These are phyloP conservation scores for Lethrus apterus DNA, from an alignment of 1,140 invertebrate genomes.

Conservation along the genomic window DNA sequence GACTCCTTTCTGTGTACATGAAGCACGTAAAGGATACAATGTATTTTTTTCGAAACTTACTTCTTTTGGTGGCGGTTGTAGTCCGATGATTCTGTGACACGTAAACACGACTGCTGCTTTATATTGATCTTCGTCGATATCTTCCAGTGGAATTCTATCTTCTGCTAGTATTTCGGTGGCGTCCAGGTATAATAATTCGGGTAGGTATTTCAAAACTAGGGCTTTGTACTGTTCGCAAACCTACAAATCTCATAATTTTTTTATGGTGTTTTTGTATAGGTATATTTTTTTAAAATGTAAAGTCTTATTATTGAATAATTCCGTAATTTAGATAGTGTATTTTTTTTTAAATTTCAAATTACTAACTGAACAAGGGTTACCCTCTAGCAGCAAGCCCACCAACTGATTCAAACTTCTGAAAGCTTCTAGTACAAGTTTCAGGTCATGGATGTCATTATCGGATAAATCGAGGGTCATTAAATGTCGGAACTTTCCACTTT, in stretches of 20 bases:
- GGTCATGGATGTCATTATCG: slow-evolving; percentile 47
- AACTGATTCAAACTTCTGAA: slow-evolving; percentile 38
- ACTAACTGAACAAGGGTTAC: slow-evolving; percentile 47
- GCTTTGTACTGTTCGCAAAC: slow-evolving; percentile 18
- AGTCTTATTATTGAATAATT: background rate
- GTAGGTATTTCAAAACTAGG: slow-evolving; percentile 14
- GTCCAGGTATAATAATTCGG: slow-evolving; percentile 18
- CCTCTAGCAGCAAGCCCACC: slow-evolving; percentile 40
- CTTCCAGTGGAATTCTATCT: slow-evolving; percentile 6
- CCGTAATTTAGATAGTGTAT: background rate
- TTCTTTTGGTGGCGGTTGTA: slow-evolving; percentile 29
- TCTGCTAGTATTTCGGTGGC: slow-evolving; percentile 15
- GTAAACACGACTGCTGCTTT: slow-evolving; percentile 20
- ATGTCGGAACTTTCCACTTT: slow-evolving; percentile 17
- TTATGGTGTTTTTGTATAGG: background rate
- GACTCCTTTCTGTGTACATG: slow-evolving; percentile 21
- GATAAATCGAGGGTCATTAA: slow-evolving; percentile 41
- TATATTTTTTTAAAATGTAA: background rate
- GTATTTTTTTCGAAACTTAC: slow-evolving; percentile 13
- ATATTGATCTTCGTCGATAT: background rate
- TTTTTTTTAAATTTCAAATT: slow-evolving; percentile 1
- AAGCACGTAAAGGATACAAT: background rate
- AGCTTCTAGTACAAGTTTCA: slow-evolving; percentile 38
- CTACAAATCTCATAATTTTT: background rate
- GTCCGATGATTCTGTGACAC: slow-evolving; percentile 23